These are phyloP conservation scores for Lethrus apterus DNA, from an alignment of 1,140 invertebrate genomes.

Conservation along the genomic window DNA sequence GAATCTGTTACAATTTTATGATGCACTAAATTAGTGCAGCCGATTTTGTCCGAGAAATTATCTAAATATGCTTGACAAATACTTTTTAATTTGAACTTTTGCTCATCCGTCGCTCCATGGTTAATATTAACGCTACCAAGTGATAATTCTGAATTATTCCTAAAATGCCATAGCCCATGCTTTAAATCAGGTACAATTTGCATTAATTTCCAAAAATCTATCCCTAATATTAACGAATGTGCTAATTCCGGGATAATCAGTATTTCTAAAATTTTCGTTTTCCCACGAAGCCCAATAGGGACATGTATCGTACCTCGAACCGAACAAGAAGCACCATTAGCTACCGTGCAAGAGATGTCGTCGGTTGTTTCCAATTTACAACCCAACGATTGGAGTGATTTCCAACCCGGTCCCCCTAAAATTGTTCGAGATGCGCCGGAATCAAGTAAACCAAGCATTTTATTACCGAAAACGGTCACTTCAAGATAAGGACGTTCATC, in stretches of 20 bases:
- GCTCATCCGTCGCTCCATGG: neutral
- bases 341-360: constrained; percentile 11
- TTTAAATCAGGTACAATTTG: constrained; percentile 15
- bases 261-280: constrained; percentile 11
- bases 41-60: neutral
- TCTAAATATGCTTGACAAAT: neutral
- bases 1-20: neutral
- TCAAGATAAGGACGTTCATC: constrained; percentile 14
- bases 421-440: constrained; percentile 3
- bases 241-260: constrained; percentile 10
- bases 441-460: constrained; percentile 9
- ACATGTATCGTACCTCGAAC: constrained; percentile 1
- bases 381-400: neutral
- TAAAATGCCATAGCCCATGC: constrained; percentile 9
- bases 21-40: neutral
- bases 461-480: constrained; percentile 11
- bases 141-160: neutral
- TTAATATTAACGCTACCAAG: neutral
- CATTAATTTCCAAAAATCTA: constrained; percentile 22
- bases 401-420: neutral
- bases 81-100: no score
- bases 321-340: constrained; percentile 15
- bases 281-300: constrained; percentile 9
- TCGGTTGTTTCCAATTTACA: neutral
- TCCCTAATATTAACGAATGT: constrained; percentile 15